Evolutionary conservation across 1,140 invertebrate genomes (phyloP), one percentile per base, ranked within the genome.

Genomic region (Leucophenga varia): DNA sequence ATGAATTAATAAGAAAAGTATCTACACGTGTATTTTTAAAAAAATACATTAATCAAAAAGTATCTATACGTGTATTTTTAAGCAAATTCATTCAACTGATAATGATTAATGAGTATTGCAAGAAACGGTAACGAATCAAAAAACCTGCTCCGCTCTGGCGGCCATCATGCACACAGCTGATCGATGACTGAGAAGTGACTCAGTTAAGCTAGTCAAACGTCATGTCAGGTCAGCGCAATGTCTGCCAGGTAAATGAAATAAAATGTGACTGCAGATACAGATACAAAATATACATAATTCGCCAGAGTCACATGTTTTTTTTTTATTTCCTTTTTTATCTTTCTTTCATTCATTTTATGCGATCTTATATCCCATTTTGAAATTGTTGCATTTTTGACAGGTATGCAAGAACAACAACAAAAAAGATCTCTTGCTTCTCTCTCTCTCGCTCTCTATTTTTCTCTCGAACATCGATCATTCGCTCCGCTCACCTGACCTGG

Each of bases 311-410:
- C 30, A 30, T 54, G 40, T 13, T 45, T 47, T 46, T n/a, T n/a
- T n/a, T 3, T 17, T 19, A 37, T 51, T 21, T 21, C 25, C 41
- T 54, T 25, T 44, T 25, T 40, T 46, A 28, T 42, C 39, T 43
- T 20, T 36, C 18, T 42, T 41, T 34, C 21, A 31, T 10, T 14
- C 8, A 34, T 41, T 51, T 32, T 52, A 49, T 55, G 31, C n/a
- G n/a, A n/a, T n/a, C n/a, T n/a, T n/a, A n/a, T n/a, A n/a, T n/a
- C 61, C 61, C 61, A 65, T 65, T 68, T 65, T 65, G 63, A 54
- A 65, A 59, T 52, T 25, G 22, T 25, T 25, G 22, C n/a, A n/a
- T n/a, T 25, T 25, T 5, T 25, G 10, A 10, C 22, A 25, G 22
- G 22, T 25, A 25, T 25, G n/a, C 22, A 25, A 25, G 10, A 25